Conservation (phyloP, 37 sponge, comb jelly and placozoan species). For the Oopsacas minuta region DNA sequence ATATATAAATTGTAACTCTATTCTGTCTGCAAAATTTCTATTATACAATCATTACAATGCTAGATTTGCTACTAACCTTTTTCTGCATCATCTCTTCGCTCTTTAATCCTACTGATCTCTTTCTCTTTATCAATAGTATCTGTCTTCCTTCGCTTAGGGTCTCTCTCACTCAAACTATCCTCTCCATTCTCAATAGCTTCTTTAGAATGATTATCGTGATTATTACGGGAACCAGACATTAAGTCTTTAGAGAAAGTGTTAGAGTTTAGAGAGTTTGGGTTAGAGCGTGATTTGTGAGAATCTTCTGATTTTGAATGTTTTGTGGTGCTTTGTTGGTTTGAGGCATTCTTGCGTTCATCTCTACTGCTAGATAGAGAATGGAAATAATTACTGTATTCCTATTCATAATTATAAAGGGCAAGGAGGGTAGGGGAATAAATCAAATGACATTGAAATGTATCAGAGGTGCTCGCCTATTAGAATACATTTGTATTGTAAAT, state of each 20-base stretch:
- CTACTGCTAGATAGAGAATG: too few species aligned
- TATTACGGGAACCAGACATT: not conserved
- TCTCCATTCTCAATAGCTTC: not conserved
- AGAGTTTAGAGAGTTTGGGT: not conserved
- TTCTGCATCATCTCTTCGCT: not conserved
- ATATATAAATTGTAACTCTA: too few species aligned
- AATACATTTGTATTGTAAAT: not conserved
- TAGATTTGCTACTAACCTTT: not conserved
- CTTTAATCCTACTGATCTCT: not conserved
- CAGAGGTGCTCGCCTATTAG: not conserved
- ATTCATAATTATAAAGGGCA: too few species aligned
- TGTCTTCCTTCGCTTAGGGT: not conserved
- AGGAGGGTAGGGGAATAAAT: too few species aligned
- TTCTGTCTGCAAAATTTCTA: too few species aligned
- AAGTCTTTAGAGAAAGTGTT: not conserved
- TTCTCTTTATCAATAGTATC: conserved; percentile 12
- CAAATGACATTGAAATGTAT: too few species aligned
- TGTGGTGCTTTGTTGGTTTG: not conserved
- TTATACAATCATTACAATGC: not conserved
- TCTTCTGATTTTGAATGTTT: not conserved
- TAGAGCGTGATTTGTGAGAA: not conserved
- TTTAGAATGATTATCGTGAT: not conserved
- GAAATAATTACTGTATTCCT: too few species aligned
- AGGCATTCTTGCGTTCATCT: not conserved
- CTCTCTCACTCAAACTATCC: not conserved